Evolutionary conservation across 2,888 invertebrate species (phyloP), one percentile per base, ranked within the genome.

Genomic region (Mimas tiliae): DNA sequence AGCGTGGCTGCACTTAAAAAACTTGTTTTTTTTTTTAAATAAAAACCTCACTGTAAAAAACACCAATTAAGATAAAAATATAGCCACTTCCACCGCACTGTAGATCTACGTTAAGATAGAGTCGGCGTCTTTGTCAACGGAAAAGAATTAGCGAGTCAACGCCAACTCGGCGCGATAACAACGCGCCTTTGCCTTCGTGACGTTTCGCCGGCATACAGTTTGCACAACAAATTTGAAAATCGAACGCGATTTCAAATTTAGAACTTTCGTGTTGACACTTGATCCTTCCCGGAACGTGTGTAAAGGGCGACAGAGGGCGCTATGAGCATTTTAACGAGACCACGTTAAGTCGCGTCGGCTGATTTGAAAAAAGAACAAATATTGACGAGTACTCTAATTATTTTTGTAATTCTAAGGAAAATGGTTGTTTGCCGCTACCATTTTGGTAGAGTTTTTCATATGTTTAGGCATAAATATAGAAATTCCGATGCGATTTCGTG

Each of bases 401-500:
- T 72, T 84, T 82, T 74, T 84, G 87, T 86, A 85, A 89, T 90
- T 90, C 89, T 81, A 69, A 77, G 83, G 88, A 90, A 88, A 74
- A 74, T 74, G 71, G 65, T n/a, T 63, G 33, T 66, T 62, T 66
- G 64, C 21, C 67, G 67, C 67, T 67, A 64, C 67, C 67, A 78
- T 76, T 77, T 79, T 78, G 75, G 78, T 80, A 70, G 51, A 71
- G 70, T 74, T 79, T 76, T 71, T 68, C 67, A 47, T 65, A 69
- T 53, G 50, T 74, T 77, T 75, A 69, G 19, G 64, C 38, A 71
- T 77, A 75, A 80, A 82, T 72, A 77, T 74, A 71, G 70, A 76
- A 76, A 79, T 78, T 77, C 75, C 72, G 69, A 66, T 58, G 55
- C 66, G 63, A 63, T 65, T 70, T 67, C 64, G 45, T 71, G 53